Evolutionary conservation across 1,140 invertebrate species (phyloP).

Genomic region (Zophobas atratus): DNA sequence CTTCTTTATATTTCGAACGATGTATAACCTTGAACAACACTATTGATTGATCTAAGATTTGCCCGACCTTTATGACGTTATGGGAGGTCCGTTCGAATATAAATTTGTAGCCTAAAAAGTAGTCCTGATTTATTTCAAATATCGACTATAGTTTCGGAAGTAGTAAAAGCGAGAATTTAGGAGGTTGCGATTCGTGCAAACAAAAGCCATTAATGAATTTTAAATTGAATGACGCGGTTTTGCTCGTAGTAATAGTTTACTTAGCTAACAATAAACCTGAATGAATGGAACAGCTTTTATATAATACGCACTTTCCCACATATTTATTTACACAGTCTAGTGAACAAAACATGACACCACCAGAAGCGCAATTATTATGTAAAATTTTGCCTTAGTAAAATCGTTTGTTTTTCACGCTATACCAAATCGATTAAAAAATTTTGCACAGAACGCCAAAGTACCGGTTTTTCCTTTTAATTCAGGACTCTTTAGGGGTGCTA

Average conservation of each 20-base stretch:
- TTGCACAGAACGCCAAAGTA: constrained; percentile 19
- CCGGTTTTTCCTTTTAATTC: constrained; percentile 19
- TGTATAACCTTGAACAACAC: constrained; percentile 18
- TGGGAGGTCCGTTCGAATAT: constrained; percentile 5
- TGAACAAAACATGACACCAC: constrained; percentile 34
- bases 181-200: neutral
- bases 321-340: constrained; percentile 36
- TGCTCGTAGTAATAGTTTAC: constrained; percentile 30
- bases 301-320: constrained; percentile 42
- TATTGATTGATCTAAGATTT: constrained; percentile 8
- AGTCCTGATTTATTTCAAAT: neutral
- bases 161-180: too few relatives aligned
- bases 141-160: too few relatives aligned
- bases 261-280: constrained; percentile 32
- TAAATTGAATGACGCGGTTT: constrained; percentile 27
- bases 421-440: constrained; percentile 15
- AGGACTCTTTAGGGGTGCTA: constrained; percentile 27
- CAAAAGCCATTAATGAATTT: constrained; percentile 39
- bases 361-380: constrained; percentile 16
- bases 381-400: constrained; percentile 12
- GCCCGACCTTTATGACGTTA: constrained; percentile 25
- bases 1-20: constrained; percentile 3
- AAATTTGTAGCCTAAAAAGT: neutral
- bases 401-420: neutral
- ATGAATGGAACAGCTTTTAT: constrained; percentile 42